A percentile compares a stretch with the other conserved stretches of the same genome.
These are phyloP conservation scores for Notodonta dromedarius DNA, from an alignment of 2,888 invertebrate species.

Conservation along the genomic window DNA sequence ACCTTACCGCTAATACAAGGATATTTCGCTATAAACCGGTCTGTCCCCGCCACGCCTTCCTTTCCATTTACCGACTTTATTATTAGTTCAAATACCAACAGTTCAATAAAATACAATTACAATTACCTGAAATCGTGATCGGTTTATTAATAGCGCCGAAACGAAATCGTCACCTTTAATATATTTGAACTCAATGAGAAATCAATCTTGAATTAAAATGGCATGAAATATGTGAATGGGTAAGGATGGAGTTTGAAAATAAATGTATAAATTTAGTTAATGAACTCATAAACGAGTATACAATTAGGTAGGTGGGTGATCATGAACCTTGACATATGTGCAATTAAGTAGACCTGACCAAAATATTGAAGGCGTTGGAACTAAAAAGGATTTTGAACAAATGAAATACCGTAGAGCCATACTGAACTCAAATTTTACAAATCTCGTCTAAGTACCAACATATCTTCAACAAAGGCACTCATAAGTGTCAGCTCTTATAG, in stretches of 20 bases:
- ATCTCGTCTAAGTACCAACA: too few species aligned
- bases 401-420: too few species aligned
- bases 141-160: slow-evolving; percentile 33
- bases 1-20: slow-evolving; percentile 76
- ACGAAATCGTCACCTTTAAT: slow-evolving; percentile 22
- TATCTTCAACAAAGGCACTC: too few species aligned
- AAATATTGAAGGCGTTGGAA: too few species aligned
- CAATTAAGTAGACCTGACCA: too few species aligned
- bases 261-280: slow-evolving; percentile 22
- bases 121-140: slow-evolving; percentile 41
- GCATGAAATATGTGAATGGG: slow-evolving; percentile 30
- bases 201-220: slow-evolving; percentile 33
- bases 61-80: slow-evolving; percentile 71
- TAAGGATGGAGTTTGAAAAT: slow-evolving; percentile 30
- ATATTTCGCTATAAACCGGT: slow-evolving; percentile 72
- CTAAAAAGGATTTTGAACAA: too few species aligned
- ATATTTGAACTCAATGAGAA: slow-evolving; percentile 24
- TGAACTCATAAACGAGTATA: too few species aligned
- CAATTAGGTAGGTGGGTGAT: too few species aligned
- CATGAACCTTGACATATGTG: too few species aligned
- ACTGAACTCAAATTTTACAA: too few species aligned
- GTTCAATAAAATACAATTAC: slow-evolving; percentile 45
- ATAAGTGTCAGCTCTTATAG: too few species aligned
- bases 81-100: slow-evolving; percentile 54
- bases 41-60: slow-evolving; percentile 70